Percentiles rank a stretch among this genome's conserved stretches.
Evolutionary conservation across 2,797 vertebrate genomes (phyloP).

Genomic region (Oryzias dopingdopingensis): DNA sequence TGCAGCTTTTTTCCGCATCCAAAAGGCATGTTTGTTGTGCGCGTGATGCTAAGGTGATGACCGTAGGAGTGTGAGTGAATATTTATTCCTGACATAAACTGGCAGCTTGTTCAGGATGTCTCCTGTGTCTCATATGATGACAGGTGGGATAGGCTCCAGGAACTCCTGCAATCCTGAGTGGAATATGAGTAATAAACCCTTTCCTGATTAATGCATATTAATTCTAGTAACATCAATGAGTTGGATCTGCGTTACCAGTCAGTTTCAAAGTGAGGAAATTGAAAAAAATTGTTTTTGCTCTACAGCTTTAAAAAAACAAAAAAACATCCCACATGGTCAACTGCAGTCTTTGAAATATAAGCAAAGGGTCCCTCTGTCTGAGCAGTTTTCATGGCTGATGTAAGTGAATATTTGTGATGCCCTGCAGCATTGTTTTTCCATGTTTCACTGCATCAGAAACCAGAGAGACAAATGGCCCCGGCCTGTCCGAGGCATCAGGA

Average conservation of each 20-base stretch:
- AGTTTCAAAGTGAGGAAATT: conserved; percentile 37
- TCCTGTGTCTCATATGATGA: too few species aligned
- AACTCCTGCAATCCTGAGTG: too few species aligned
- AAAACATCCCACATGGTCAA: background rate
- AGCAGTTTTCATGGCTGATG: conserved; percentile 54
- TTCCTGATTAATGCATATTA: conserved; percentile 13
- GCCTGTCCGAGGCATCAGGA: conserved; percentile 64
- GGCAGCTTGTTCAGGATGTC: too few species aligned
- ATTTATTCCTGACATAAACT: too few species aligned
- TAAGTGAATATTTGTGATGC: conserved; percentile 62
- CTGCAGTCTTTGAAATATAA: conserved; percentile 38
- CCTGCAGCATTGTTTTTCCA: conserved; percentile 65
- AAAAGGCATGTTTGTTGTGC: too few species aligned
- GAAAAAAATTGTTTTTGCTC: conserved; percentile 33
- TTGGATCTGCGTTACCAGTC: conserved; percentile 43
- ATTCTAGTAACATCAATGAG: conserved; percentile 35
- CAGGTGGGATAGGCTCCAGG: too few species aligned
- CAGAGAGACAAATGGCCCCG: conserved; percentile 64
- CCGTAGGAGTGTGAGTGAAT: too few species aligned
- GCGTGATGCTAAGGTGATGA: too few species aligned
- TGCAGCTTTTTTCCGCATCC: too few species aligned
- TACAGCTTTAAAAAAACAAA: too few species aligned
- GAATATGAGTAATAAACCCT: too few species aligned
- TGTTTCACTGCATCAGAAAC: conserved; percentile 68
- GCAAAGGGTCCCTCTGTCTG: conserved; percentile 30